Evolutionary conservation across 2,888 invertebrate genomes (phyloP), one percentile per base, ranked within the genome.

Genomic region (Agonopterix arenella): DNA sequence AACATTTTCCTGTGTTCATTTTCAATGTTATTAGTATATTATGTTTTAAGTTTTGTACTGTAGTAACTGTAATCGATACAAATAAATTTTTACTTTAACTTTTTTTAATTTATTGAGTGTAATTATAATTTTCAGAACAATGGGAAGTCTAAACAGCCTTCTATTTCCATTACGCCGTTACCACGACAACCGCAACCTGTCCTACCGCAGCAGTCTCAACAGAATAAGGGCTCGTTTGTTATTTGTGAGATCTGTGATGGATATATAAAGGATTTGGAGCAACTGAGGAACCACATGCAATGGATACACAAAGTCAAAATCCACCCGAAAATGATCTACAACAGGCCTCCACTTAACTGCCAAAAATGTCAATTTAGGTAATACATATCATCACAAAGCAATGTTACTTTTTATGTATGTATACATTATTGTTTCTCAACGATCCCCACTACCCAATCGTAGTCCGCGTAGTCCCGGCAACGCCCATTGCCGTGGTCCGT

Each of bases 271-370:
- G 98, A 98, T 80, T 90, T 97, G 70, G 97, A 97, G 69, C 97
- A 97, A 74, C 86, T 98, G 56, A 91, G 98, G 57, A 97, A 97
- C 79, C 98, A 98, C 75, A 98, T 98, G 96, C 97, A 97, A 74
- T 98, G 97, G 96, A 97, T 98, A 77, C 98, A 98, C 81, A 97
- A 98, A 92, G 96, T 97, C 61, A 97, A 97, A 80, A 97, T 97
- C 69, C 97, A 97, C 84, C 97, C 97, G 51, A 97, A 97, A 89
- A 97, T 97, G 97, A 97, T 97, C 64, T 96, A 97, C 84, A 97
- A 96, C 84, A 91, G 95, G 81, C 97, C 98, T 51, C 98, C 98
- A 45, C 90, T 98, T 59, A 97, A 97, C 86, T 98, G 98, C 84
- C 97, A 97, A 84, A 97, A 97, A 80, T 98, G 98, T 89, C 96